phyloP scores from a whole-genome alignment of 2,113 vertebrate genomes.

The Herpailurus yagouaroundi region DNA sequence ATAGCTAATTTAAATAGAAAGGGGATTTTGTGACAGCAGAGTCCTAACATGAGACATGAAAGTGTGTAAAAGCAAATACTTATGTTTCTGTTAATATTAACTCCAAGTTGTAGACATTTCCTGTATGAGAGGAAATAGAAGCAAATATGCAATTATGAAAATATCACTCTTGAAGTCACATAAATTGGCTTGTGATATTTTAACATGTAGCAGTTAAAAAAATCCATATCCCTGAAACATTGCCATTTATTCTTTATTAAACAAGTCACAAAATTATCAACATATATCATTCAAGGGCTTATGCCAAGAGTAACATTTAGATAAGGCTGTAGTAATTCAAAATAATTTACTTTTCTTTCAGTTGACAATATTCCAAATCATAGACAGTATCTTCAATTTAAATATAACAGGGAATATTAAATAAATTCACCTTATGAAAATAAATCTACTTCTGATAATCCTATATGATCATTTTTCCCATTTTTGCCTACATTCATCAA shows the following conservation, averaged over 20 bases:
- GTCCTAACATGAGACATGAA: not conserved
- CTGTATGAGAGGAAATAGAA: not conserved
- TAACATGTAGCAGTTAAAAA: not conserved
- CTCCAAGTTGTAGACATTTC: not conserved
- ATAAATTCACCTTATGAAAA: slow-evolving; percentile 12
- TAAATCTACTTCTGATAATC: not conserved
- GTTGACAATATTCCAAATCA: not conserved
- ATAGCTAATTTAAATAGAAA: not conserved
- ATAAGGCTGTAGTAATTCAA: not conserved
- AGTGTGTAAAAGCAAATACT: slow-evolving; percentile 44
- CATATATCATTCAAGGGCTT: not conserved
- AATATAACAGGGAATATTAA: not conserved
- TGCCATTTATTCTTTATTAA: not conserved
- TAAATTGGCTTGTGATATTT: not conserved
- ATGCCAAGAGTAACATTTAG: not conserved
- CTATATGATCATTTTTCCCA: not conserved
- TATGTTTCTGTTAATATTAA: not conserved
- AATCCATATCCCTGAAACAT: not conserved
- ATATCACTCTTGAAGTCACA: not conserved
- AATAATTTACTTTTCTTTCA: slow-evolving; percentile 9
- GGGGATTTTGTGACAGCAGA: not conserved
- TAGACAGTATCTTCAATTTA: not conserved
- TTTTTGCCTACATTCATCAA: not conserved
- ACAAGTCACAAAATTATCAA: not conserved
- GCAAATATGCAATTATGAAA: not conserved